Percentiles rank a stretch among this genome's conserved stretches.
These are phyloP conservation scores for Hydrozoanthus gracilis DNA, from an alignment of 92 coral and sea anemone species.

Conservation along the genomic window DNA sequence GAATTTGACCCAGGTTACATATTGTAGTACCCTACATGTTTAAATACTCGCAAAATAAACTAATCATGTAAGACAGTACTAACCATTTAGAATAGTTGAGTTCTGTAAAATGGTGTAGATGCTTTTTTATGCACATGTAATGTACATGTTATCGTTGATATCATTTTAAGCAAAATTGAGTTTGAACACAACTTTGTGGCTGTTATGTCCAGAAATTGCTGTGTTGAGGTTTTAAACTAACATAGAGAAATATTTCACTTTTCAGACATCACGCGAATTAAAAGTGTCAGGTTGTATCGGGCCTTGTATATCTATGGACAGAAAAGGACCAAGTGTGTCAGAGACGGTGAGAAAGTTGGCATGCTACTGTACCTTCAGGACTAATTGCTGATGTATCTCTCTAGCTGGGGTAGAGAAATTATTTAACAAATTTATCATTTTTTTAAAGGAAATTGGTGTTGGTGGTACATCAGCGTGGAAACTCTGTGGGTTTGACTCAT, in stretches of 20 bases:
- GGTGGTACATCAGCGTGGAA: constrained; percentile 99
- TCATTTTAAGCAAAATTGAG: too few species aligned
- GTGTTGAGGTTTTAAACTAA: background rate
- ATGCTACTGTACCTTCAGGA: background rate
- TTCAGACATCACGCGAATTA: constrained; percentile 93
- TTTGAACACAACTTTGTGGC: background rate
- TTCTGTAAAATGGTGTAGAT: too few species aligned
- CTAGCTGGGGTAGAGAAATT: background rate
- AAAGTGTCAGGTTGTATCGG: constrained; percentile 95
- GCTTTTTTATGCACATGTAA: too few species aligned
- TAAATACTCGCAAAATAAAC: too few species aligned
- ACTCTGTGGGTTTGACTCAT: constrained; percentile 89
- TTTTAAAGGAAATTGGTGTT: constrained; percentile 90
- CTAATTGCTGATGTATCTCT: too few species aligned
- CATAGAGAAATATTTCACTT: background rate
- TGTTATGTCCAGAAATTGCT: background rate
- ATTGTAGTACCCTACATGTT: too few species aligned
- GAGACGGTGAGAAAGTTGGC: constrained; percentile 78
- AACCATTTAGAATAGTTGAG: too few species aligned
- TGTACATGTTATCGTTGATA: too few species aligned
- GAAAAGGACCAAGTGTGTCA: constrained; percentile 96
- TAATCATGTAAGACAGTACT: too few species aligned
- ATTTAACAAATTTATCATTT: background rate
- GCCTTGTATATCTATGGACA: constrained; percentile 96
- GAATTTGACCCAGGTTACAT: too few species aligned